Base-by-base conservation (phyloP, 53 echinoderm and acorn worm species). In the Antedon mediterranea region DNA sequence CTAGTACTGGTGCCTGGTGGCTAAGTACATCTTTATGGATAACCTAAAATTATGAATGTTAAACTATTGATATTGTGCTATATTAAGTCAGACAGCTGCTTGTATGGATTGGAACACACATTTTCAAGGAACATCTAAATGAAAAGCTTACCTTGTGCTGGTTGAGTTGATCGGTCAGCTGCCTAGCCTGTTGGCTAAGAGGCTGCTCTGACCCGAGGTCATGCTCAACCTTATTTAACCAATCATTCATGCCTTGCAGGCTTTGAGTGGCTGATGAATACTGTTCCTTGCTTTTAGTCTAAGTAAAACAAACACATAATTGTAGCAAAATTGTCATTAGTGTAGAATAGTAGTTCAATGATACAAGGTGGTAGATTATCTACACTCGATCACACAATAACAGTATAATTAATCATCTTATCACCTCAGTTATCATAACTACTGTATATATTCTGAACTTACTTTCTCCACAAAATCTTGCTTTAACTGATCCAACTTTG, bases 71-170 rank as follows among this genome's bases (percentile, higher is more conserved):
- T 11, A 37, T 6, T 37, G 37, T n/a, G n/a, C n/a, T n/a, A n/a
- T n/a, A n/a, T n/a, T n/a, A n/a, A n/a, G n/a, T n/a, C n/a, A n/a
- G n/a, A n/a, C n/a, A n/a, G n/a, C n/a, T n/a, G n/a, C n/a, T n/a
- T n/a, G n/a, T n/a, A n/a, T n/a, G n/a, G n/a, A n/a, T n/a, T n/a
- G n/a, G n/a, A n/a, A n/a, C n/a, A n/a, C n/a, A n/a, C n/a, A n/a
- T n/a, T n/a, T n/a, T n/a, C n/a, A n/a, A n/a, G n/a, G n/a, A n/a
- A 3, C 7, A 72, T 31, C 14, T 32, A 20, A n/a, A n/a, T n/a
- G n/a, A n/a, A n/a, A n/a, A n/a, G n/a, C n/a, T 0, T 89, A 94
- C 97, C 97, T 92, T 92, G 77, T 98, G 92, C 75, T 98, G 90
- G 82, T 86, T 98, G 82, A 90, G 87, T 72, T 98, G 98, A 73